Percentiles rank a stretch among this genome's conserved stretches.
Evolutionary conservation across 2,888 invertebrate genomes (phyloP).

Genomic region (Dicranocentrus wangi): DNA sequence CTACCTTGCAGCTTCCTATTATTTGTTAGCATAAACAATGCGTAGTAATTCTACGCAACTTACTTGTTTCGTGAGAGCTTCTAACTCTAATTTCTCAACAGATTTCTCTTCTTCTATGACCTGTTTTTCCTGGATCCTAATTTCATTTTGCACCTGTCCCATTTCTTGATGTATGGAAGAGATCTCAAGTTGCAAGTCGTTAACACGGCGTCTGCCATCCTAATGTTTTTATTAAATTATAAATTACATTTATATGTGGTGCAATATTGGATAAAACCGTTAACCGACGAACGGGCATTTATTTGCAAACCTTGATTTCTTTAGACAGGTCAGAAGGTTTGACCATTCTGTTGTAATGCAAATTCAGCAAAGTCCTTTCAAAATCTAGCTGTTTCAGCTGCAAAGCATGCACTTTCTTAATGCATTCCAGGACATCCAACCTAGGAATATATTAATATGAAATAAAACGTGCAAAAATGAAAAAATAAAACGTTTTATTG

Average conservation of each 20-base stretch:
- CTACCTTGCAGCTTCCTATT: no score
- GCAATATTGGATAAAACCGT: no score
- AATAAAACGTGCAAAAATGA: not conserved
- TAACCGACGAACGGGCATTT: no score
- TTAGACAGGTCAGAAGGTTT: conserved; percentile 69
- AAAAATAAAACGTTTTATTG: not conserved
- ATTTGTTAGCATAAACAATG: no score
- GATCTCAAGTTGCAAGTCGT: conserved; percentile 69
- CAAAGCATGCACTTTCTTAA: conserved; percentile 66
- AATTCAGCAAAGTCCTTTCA: conserved; percentile 67
- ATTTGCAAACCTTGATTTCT: conserved; percentile 71
- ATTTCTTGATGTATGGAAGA: conserved; percentile 69
- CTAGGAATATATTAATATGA: conserved; percentile 30
- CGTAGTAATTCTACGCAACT: no score
- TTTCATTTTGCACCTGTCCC: conserved; percentile 65
- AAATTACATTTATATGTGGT: no score
- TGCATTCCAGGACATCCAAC: conserved; percentile 68
- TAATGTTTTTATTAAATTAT: not conserved
- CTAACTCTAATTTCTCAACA: conserved; percentile 69
- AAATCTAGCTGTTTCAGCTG: conserved; percentile 71
- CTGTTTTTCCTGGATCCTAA: conserved; percentile 63
- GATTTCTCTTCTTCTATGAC: conserved; percentile 64
- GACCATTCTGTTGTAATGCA: conserved; percentile 69
- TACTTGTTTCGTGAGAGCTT: conserved; percentile 70
- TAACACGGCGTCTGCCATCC: conserved; percentile 64